phyloP scores from a whole-genome alignment of 2,797 vertebrate genomes.

The Dipus sagitta region DNA sequence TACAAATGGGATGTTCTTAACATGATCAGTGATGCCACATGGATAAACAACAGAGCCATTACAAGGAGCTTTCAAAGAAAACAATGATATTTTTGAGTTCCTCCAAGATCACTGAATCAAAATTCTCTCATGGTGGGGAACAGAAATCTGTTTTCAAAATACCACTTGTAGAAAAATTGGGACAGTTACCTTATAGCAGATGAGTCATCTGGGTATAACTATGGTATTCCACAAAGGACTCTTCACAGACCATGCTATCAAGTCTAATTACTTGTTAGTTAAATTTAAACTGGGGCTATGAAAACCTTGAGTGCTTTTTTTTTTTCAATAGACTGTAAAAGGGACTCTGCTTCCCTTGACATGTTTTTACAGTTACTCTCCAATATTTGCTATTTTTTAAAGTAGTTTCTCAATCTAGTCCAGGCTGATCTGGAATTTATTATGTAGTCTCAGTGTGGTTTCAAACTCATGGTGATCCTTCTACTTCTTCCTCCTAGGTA shows the following conservation, averaged over 20 bases:
- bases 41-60: neutral
- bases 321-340: constrained; percentile 25
- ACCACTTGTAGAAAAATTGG: neutral
- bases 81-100: neutral
- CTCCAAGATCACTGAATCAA: constrained; percentile 16
- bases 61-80: neutral
- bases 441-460: too few relatives aligned
- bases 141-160: constrained; percentile 37
- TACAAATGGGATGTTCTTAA: neutral
- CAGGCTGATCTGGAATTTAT: too few relatives aligned
- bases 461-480: too few relatives aligned
- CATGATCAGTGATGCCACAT: neutral
- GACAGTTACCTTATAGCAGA: neutral
- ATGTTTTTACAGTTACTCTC: neutral
- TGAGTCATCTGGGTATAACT: neutral
- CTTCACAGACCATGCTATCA: neutral
- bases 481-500: too few relatives aligned
- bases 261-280: neutral
- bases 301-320: constrained; percentile 23
- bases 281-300: constrained; percentile 20
- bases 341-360: neutral
- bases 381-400: neutral
- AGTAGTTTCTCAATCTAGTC: neutral
- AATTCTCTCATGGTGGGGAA: neutral
- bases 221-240: neutral